Percentiles rank a stretch among this genome's conserved stretches.
These are phyloP conservation scores for Emys orbicularis DNA, from an alignment of 2,797 vertebrate genomes.

Conservation along the genomic window DNA sequence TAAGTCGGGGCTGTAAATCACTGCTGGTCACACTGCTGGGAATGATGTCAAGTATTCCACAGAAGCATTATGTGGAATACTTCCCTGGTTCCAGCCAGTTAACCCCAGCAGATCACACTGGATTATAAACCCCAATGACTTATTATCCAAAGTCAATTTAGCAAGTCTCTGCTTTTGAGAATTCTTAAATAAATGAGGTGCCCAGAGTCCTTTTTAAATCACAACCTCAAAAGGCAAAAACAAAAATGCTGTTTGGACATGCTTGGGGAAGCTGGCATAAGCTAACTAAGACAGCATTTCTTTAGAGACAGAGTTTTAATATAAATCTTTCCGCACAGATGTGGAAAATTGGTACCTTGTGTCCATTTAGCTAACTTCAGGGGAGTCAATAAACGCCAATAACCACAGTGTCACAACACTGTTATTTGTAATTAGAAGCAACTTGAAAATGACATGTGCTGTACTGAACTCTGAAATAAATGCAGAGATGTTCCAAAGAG, in stretches of 20 bases:
- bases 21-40: not conserved
- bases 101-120: not conserved
- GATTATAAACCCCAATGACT: not conserved
- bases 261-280: not conserved
- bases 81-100: not conserved
- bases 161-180: constrained; percentile 26
- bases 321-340: not conserved
- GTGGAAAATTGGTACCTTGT: constrained; percentile 7
- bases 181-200: not conserved
- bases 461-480: not conserved
- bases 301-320: not conserved
- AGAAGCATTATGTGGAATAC: constrained; percentile 2
- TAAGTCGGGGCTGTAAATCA: not conserved
- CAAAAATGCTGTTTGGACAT: not conserved
- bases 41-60: not conserved
- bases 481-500: not conserved
- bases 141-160: not conserved
- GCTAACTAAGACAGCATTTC: constrained; percentile 11
- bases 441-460: not conserved
- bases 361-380: constrained; percentile 10
- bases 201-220: not conserved
- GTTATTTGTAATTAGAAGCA: not conserved
- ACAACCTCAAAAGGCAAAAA: not conserved
- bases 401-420: not conserved
- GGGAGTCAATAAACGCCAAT: not conserved